Percentiles rank a stretch among this genome's conserved stretches.
These are phyloP conservation scores for Pterocles burchelli DNA, from an alignment of 2,113 vertebrate species.

Conservation along the genomic window DNA sequence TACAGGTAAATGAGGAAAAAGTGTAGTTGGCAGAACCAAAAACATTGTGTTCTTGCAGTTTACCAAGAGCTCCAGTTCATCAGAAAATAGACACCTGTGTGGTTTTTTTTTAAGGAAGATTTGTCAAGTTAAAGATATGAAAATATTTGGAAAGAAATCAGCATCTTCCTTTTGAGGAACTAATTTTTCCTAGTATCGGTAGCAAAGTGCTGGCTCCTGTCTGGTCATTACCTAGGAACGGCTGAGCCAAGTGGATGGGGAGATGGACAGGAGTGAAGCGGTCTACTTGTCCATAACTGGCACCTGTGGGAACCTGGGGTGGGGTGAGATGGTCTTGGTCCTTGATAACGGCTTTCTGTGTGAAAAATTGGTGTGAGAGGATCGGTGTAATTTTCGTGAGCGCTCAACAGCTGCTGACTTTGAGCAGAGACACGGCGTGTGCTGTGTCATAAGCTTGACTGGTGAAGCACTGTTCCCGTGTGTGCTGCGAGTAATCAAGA, in stretches of 20 bases:
- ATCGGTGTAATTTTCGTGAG: not conserved
- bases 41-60: not conserved
- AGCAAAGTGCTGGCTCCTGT: not conserved
- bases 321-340: not conserved
- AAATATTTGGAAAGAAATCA: not conserved
- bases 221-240: not conserved
- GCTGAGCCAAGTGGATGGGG: no score
- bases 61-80: not conserved
- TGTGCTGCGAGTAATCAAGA: not conserved
- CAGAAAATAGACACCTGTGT: not conserved
- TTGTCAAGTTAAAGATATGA: not conserved
- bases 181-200: not conserved
- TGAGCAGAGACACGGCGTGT: fast-evolving
- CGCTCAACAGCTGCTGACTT: not conserved
- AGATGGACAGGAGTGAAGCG: not conserved
- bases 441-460: not conserved
- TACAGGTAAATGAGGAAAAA: not conserved
- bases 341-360: fast-evolving
- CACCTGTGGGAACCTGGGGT: not conserved
- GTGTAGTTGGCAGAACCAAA: not conserved
- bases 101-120: not conserved
- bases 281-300: not conserved
- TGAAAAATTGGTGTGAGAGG: not conserved
- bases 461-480: not conserved
- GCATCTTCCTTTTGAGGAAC: not conserved